phyloP scores from a whole-genome alignment of 2,888 invertebrate genomes.

The Phania funesta region DNA sequence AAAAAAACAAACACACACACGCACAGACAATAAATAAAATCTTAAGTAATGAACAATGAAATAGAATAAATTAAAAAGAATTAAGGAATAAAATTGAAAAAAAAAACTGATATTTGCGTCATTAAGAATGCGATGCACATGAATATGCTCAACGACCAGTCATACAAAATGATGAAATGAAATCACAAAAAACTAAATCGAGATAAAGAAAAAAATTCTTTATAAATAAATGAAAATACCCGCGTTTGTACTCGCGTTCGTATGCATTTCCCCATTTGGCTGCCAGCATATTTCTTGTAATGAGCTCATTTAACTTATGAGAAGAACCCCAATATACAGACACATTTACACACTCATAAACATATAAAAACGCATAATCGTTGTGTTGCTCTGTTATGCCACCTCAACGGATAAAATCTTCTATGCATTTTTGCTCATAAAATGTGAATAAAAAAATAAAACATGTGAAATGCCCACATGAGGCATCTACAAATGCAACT shows the following conservation, averaged over 20 bases:
- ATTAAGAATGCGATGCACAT: slow-evolving; percentile 61
- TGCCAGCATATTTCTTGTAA: slow-evolving; percentile 61
- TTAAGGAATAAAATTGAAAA: not conserved
- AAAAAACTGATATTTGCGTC: slow-evolving; percentile 50
- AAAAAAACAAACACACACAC: not conserved
- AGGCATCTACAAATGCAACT: slow-evolving; percentile 45
- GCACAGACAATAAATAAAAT: not conserved
- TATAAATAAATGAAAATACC: slow-evolving; percentile 41
- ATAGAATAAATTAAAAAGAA: slow-evolving; percentile 23
- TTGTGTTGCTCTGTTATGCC: slow-evolving; percentile 8
- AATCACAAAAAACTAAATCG: slow-evolving; percentile 4
- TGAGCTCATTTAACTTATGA: slow-evolving; percentile 55
- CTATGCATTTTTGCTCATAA: slow-evolving; percentile 2
- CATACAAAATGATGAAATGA: slow-evolving; percentile 47
- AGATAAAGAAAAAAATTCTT: slow-evolving; percentile 18
- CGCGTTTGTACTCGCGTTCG: slow-evolving; percentile 2
- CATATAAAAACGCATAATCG: not conserved
- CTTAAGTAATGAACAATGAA: slow-evolving; percentile 29
- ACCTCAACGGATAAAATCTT: slow-evolving; percentile 36
- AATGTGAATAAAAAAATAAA: slow-evolving; percentile 17
- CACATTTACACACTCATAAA: not conserved
- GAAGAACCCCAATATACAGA: slow-evolving; percentile 23
- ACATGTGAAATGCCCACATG: slow-evolving; percentile 34
- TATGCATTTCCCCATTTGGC: slow-evolving; percentile 66
- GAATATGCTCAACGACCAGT: slow-evolving; percentile 9